Conservation (phyloP, 1,140 invertebrate species). For the Rhagoletis pomonella region DNA sequence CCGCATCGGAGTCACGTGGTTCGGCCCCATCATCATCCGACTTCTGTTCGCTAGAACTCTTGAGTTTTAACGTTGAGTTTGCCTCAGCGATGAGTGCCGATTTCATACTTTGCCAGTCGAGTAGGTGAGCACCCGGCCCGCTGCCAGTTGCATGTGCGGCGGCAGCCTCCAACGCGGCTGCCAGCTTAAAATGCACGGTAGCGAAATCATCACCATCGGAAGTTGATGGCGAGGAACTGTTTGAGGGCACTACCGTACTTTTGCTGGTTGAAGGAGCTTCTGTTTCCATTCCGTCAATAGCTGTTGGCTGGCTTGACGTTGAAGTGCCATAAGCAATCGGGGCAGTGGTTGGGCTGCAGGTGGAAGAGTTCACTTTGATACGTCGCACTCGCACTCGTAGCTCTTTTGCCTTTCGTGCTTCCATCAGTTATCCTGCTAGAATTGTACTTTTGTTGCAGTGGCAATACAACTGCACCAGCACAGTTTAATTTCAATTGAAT, state of each 20-base stretch:
- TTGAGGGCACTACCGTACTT: background rate
- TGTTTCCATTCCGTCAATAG: conserved; percentile 37
- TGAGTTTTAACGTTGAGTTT: background rate
- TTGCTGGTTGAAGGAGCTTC: conserved; percentile 28
- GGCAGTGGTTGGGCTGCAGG: conserved; percentile 18
- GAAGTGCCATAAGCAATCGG: background rate
- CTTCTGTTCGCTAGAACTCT: background rate
- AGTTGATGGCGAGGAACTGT: background rate
- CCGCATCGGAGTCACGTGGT: background rate
- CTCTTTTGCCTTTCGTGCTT: conserved; percentile 30
- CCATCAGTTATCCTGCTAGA: conserved; percentile 25
- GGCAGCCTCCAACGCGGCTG: conserved; percentile 46
- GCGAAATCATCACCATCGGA: conserved; percentile 41
- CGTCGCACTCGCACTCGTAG: conserved; percentile 40
- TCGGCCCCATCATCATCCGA: background rate
- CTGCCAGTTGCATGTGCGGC: conserved; percentile 3
- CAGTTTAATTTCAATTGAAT: conserved; percentile 23
- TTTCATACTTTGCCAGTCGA: conserved; percentile 42
- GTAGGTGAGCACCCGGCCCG: background rate
- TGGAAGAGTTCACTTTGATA: conserved; percentile 36
- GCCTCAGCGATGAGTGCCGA: conserved; percentile 24
- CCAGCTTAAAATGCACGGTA: conserved; percentile 40
- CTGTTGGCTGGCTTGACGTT: background rate
- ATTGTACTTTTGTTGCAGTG: conserved; percentile 24
- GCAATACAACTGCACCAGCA: conserved; percentile 21